A percentile compares a stretch with the other conserved stretches of the same genome.
Conservation (phyloP, 2,797 vertebrate species). For the Oreochromis mossambicus region DNA sequence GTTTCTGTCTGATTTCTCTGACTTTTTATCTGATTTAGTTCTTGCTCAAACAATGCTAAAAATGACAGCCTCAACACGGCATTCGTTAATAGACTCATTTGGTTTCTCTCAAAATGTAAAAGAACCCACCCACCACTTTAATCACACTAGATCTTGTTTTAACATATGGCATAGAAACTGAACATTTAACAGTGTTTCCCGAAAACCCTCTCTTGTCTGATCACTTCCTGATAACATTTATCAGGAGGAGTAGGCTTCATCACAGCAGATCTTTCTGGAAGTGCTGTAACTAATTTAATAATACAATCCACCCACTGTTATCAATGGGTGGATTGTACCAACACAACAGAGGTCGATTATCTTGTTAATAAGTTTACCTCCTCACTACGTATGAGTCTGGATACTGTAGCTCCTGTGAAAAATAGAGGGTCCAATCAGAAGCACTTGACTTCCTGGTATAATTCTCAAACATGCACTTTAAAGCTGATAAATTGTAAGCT, state of each 20-base stretch:
- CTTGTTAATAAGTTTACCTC: neutral
- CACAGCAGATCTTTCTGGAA: neutral
- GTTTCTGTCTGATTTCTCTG: neutral
- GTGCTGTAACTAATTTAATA: neutral
- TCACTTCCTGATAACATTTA: neutral
- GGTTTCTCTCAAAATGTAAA: neutral
- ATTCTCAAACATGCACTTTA: fast-evolving
- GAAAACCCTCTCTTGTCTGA: neutral
- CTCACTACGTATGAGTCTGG: fast-evolving
- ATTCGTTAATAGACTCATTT: neutral
- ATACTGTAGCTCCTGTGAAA: fast-evolving
- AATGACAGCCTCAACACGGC: fast-evolving
- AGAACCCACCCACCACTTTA: fast-evolving
- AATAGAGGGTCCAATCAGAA: fast-evolving
- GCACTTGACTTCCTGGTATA: fast-evolving
- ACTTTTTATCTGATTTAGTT: neutral
- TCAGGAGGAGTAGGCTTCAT: neutral
- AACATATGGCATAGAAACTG: neutral
- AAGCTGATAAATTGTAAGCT: fast-evolving
- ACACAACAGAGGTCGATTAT: fast-evolving
- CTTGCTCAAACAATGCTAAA: neutral
- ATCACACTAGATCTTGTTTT: neutral
- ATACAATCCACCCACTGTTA: neutral
- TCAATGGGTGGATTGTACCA: neutral
- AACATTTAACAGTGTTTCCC: too few species aligned